Percentiles rank a stretch among this genome's conserved stretches.
Evolutionary conservation across 2,113 vertebrate genomes (phyloP).

Genomic region (Laticauda laticaudata): DNA sequence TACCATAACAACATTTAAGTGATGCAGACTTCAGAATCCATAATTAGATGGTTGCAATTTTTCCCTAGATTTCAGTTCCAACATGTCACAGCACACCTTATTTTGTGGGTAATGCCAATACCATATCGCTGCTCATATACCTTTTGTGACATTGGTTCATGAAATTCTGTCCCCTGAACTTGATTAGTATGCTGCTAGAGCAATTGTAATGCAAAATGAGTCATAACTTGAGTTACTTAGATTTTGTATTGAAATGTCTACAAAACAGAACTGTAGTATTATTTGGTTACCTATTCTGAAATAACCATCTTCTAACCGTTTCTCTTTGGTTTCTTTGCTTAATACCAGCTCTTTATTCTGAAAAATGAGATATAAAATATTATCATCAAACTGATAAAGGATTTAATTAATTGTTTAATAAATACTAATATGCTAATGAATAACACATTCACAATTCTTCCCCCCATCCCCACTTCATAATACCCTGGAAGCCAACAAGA

Average conservation of each 20-base stretch:
- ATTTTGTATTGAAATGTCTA: neutral
- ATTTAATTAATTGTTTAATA: neutral
- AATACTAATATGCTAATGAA: neutral
- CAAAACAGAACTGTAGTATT: neutral
- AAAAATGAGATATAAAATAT: conserved; percentile 40
- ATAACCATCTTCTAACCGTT: conserved; percentile 88
- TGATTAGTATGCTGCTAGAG: neutral
- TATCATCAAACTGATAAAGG: neutral
- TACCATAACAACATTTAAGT: neutral
- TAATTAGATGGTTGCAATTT: neutral
- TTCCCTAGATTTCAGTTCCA: neutral
- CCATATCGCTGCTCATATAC: neutral
- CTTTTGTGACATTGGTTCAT: neutral
- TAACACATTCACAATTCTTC: neutral
- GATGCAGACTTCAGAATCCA: neutral
- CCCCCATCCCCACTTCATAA: neutral
- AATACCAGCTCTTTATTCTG: conserved; percentile 75
- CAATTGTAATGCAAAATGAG: neutral
- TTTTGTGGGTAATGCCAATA: neutral
- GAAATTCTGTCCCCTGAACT: neutral
- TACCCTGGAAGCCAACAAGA: neutral
- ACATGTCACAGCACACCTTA: too few relatives aligned
- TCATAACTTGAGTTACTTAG: neutral
- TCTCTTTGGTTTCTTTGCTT: conserved; percentile 90
- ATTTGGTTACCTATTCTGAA: conserved; percentile 85